Conservation (phyloP, 1,140 invertebrate species). For the Diprion similis region DNA sequence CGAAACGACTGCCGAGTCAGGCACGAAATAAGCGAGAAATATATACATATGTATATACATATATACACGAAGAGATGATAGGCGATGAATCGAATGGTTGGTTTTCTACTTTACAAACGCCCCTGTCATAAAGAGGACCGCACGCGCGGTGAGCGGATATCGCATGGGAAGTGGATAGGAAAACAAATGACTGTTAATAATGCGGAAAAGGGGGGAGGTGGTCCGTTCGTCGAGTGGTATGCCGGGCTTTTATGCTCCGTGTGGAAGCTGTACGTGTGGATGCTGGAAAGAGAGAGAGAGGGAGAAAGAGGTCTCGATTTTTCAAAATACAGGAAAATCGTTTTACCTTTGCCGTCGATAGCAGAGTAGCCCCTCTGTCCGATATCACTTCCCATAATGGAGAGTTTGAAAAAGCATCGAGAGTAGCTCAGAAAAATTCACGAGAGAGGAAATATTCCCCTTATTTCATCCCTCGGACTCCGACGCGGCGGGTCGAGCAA, state of each 20-base stretch:
- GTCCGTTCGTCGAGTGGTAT: neutral
- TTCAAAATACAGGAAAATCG: neutral
- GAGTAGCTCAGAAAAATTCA: neutral
- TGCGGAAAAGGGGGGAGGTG: neutral
- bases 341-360: neutral
- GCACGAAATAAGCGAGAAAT: conserved; percentile 2
- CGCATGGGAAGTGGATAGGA: neutral
- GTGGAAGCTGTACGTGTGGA: neutral
- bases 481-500: neutral
- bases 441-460: neutral
- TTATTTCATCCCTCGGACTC: neutral
- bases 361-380: neutral
- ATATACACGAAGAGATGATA: too few relatives aligned
- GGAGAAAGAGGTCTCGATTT: neutral
- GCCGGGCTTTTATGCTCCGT: neutral
- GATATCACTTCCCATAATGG: neutral
- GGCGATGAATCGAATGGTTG: neutral
- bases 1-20: conserved; percentile 1
- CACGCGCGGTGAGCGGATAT: neutral
- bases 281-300: neutral
- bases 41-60: neutral
- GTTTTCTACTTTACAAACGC: conserved; percentile 4
- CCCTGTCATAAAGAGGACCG: conserved; percentile 4
- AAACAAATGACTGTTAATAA: conserved; percentile 8
- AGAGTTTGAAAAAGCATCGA: neutral